phyloP scores from a whole-genome alignment of 2,888 invertebrate species.

The Polymixis flavicincta region DNA sequence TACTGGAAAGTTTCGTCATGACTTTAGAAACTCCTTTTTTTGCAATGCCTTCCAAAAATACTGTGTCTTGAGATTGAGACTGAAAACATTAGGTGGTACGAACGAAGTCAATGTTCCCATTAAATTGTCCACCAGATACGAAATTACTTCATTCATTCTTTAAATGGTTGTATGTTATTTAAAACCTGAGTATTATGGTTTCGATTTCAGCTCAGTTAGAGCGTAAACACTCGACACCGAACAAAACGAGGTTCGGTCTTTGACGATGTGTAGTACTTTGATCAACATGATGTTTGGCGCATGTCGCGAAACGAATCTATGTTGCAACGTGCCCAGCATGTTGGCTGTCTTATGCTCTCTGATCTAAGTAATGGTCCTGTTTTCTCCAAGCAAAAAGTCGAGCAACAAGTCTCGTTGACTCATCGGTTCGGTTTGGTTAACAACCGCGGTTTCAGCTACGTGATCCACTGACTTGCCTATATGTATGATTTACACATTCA shows the following conservation, averaged over 20 bases:
- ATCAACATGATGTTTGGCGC: constrained; percentile 56
- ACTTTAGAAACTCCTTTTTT: constrained; percentile 8
- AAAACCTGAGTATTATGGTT: constrained; percentile 38
- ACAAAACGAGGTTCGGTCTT: constrained; percentile 25
- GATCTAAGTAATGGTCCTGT: constrained; percentile 67
- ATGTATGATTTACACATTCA: constrained; percentile 63
- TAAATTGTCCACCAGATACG: constrained; percentile 34
- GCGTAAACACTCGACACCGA: constrained; percentile 38
- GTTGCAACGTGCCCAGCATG: constrained; percentile 60
- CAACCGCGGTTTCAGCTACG: constrained; percentile 65
- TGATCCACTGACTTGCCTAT: constrained; percentile 66
- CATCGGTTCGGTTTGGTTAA: constrained; percentile 69
- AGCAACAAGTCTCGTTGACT: constrained; percentile 75
- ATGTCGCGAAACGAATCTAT: constrained; percentile 57
- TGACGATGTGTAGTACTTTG: constrained; percentile 33
- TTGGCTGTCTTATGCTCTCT: constrained; percentile 55
- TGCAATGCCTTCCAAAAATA: constrained; percentile 11
- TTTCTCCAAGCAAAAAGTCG: constrained; percentile 71
- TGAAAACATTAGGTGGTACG: constrained; percentile 21
- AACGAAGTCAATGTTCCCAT: constrained; percentile 40
- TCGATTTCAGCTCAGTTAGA: constrained; percentile 43
- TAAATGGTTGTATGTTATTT: constrained; percentile 45
- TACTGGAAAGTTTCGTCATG: constrained; percentile 27
- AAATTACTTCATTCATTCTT: constrained; percentile 40
- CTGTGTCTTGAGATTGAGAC: constrained; percentile 5